Evolutionary conservation across 2,888 invertebrate species (phyloP).

Genomic region (Sabatieria punctata): DNA sequence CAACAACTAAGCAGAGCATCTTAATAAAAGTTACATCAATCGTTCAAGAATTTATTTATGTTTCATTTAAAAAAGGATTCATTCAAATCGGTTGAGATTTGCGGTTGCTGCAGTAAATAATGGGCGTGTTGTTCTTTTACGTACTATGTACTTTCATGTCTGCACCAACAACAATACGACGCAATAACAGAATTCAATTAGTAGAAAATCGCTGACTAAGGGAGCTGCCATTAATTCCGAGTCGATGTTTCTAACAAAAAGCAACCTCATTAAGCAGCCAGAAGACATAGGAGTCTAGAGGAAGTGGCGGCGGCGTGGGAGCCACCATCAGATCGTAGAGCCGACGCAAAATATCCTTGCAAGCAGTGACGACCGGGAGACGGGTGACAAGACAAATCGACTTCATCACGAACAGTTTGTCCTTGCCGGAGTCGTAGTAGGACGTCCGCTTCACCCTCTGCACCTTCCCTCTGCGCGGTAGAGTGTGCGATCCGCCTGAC

Average conservation of each 20-base stretch:
- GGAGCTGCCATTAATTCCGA: background rate
- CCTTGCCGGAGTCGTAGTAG: slow-evolving; percentile 71
- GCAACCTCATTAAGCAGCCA: slow-evolving; percentile 66
- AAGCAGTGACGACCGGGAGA: slow-evolving; percentile 63
- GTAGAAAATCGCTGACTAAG: background rate
- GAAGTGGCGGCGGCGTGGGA: slow-evolving; percentile 27
- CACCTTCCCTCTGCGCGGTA: slow-evolving; percentile 17
- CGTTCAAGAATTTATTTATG: too few species aligned
- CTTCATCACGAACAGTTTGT: slow-evolving; percentile 84
- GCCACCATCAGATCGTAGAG: slow-evolving; percentile 52
- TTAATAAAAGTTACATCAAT: too few species aligned
- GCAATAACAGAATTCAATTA: background rate
- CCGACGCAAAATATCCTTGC: slow-evolving; percentile 57
- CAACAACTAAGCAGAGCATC: too few species aligned
- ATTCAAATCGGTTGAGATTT: too few species aligned
- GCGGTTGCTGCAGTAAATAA: too few species aligned
- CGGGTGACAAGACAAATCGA: slow-evolving; percentile 80
- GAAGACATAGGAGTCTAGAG: slow-evolving; percentile 82
- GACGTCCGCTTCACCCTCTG: slow-evolving; percentile 23
- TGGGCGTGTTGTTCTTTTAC: too few species aligned
- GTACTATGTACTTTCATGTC: too few species aligned
- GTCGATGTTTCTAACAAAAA: background rate
- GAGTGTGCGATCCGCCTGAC: slow-evolving; percentile 24
- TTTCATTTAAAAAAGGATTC: too few species aligned
- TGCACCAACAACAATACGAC: too few species aligned